Conservation (phyloP, 1,140 invertebrate species). For the Campoletis sonorensis region DNA sequence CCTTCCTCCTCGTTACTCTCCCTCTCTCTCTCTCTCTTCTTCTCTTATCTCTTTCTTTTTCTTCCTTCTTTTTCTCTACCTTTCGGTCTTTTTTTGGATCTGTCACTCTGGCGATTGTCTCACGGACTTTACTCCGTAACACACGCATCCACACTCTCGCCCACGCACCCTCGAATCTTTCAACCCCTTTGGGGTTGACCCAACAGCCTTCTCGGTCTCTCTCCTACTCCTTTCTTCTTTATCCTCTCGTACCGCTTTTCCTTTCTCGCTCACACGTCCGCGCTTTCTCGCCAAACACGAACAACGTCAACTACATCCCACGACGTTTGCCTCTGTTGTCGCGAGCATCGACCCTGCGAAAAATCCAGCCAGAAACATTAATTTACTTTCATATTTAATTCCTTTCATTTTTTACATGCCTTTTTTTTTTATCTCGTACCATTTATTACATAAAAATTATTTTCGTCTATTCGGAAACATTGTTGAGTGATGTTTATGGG, state of each 20-base stretch:
- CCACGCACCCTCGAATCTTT: slow-evolving; percentile 22
- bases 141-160: slow-evolving; percentile 23
- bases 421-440: background rate
- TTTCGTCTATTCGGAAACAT: background rate
- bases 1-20: slow-evolving; percentile 25
- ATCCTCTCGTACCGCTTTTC: slow-evolving; percentile 48
- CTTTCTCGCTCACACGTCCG: slow-evolving; percentile 46
- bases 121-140: background rate
- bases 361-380: slow-evolving; percentile 43
- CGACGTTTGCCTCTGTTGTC: slow-evolving; percentile 64
- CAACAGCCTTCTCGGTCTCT: slow-evolving; percentile 49
- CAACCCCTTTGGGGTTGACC: background rate
- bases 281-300: slow-evolving; percentile 57
- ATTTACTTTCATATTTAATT: background rate
- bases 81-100: background rate
- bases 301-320: slow-evolving; percentile 75
- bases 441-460: background rate
- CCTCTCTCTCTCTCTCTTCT: slow-evolving; percentile 49
- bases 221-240: slow-evolving; percentile 49
- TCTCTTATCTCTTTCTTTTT: slow-evolving; percentile 50
- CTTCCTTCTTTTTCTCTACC: background rate
- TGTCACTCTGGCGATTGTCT: background rate
- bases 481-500: background rate
- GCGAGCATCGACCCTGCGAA: slow-evolving; percentile 68
- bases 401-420: background rate